phyloP scores from a whole-genome alignment of 2,888 invertebrate species.

The Sarcophaga caerulescens region DNA sequence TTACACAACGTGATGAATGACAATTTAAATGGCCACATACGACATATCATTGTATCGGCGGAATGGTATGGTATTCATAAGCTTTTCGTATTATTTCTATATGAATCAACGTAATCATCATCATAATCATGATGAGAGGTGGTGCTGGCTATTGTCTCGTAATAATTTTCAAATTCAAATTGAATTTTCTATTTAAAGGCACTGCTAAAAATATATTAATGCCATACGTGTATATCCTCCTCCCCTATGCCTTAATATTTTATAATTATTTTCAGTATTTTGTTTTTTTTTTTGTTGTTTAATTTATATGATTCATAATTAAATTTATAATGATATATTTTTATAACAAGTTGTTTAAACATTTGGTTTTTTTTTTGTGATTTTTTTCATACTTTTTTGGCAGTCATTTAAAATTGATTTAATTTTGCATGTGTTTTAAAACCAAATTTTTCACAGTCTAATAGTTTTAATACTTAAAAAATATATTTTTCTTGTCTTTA shows the following conservation, averaged over 20 bases:
- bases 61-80: too few relatives aligned
- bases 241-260: too few relatives aligned
- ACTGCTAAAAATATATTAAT: background rate
- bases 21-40: background rate
- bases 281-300: background rate
- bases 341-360: background rate
- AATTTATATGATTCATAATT: background rate
- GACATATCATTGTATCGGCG: too few relatives aligned
- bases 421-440: slow-evolving; percentile 48
- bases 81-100: background rate
- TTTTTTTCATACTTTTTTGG: background rate
- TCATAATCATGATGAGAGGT: too few relatives aligned
- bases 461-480: slow-evolving; percentile 20
- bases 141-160: too few relatives aligned
- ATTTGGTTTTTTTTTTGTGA: background rate
- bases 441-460: slow-evolving; percentile 53
- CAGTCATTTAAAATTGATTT: background rate
- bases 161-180: too few relatives aligned
- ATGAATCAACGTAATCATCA: background rate
- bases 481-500: slow-evolving; percentile 4
- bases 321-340: background rate
- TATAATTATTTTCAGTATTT: background rate
- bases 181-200: background rate
- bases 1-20: background rate
- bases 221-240: too few relatives aligned